Conservation (phyloP, 2,888 invertebrate genomes). For the Eristalinus sepulchralis region DNA sequence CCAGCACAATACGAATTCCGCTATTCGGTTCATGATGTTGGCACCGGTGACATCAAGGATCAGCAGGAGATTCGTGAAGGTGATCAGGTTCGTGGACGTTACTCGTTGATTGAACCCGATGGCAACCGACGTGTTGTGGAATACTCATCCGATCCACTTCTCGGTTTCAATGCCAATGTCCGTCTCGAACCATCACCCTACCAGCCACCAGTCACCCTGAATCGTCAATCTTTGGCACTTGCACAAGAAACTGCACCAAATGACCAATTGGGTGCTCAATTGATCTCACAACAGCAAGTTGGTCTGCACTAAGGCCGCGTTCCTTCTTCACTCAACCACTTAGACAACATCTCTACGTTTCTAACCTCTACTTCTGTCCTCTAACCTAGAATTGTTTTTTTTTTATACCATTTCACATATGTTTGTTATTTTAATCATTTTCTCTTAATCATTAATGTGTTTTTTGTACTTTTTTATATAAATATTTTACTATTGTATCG, state of each 20-base stretch:
- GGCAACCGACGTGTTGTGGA: slow-evolving; percentile 80
- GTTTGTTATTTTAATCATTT: slow-evolving; percentile 62
- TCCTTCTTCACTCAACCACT: background rate
- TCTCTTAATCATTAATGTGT: slow-evolving; percentile 56
- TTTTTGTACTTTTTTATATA: slow-evolving; percentile 62
- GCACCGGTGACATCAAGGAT: slow-evolving; percentile 80
- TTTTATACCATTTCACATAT: slow-evolving; percentile 24
- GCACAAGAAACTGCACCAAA: slow-evolving; percentile 65
- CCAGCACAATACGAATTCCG: slow-evolving; percentile 80
- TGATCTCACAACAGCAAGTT: slow-evolving; percentile 65
- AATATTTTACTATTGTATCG: slow-evolving; percentile 33
- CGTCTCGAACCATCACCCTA: slow-evolving; percentile 77
- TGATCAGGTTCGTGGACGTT: slow-evolving; percentile 79
- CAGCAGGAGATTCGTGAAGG: slow-evolving; percentile 80
- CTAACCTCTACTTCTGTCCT: slow-evolving; percentile 16
- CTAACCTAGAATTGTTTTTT: background rate
- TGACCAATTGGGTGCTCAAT: slow-evolving; percentile 61
- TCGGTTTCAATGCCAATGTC: slow-evolving; percentile 80
- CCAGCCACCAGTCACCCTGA: slow-evolving; percentile 56
- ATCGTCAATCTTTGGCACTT: slow-evolving; percentile 47
- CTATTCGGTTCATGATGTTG: slow-evolving; percentile 79
- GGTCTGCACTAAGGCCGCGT: slow-evolving; percentile 52
- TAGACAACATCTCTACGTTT: background rate
- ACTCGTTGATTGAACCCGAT: slow-evolving; percentile 79
- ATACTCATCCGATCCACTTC: slow-evolving; percentile 78